Percentiles rank a stretch among this genome's conserved stretches.
These are phyloP conservation scores for Oreochromis mossambicus DNA, from an alignment of 2,797 vertebrate species.

Conservation along the genomic window DNA sequence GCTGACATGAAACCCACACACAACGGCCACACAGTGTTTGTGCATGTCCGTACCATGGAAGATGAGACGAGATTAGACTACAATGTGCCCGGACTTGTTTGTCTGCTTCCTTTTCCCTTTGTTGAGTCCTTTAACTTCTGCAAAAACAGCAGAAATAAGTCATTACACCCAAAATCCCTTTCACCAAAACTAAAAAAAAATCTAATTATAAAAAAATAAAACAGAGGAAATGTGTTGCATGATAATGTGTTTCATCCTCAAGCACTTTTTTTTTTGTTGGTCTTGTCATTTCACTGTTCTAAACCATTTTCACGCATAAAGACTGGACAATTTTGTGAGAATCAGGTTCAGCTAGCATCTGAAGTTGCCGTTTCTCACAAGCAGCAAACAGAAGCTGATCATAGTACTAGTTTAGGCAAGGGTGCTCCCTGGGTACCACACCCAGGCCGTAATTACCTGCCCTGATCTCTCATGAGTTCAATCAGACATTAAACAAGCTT, in stretches of 20 bases:
- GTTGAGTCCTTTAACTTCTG: conserved; percentile 22
- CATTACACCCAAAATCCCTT: background rate
- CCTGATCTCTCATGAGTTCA: too few species aligned
- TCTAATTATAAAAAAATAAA: background rate
- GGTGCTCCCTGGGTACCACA: background rate
- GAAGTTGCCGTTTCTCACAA: background rate
- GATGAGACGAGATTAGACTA: conserved; percentile 4
- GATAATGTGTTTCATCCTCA: too few species aligned
- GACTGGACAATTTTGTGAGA: background rate
- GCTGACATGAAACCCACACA: background rate
- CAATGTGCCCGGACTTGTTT: conserved; percentile 53
- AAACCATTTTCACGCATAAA: background rate
- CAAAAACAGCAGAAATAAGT: conserved; percentile 16
- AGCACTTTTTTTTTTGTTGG: background rate
- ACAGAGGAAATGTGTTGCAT: background rate
- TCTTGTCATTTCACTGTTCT: background rate
- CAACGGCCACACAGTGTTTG: background rate
- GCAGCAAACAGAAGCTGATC: background rate
- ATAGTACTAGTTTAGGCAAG: background rate
- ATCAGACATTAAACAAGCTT: too few species aligned
- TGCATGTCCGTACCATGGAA: background rate
- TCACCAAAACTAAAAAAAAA: background rate
- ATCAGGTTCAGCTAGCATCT: background rate
- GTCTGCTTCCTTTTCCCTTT: conserved; percentile 17
- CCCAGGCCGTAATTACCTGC: too few species aligned